Percentiles rank a stretch among this genome's conserved stretches.
phyloP scores from a whole-genome alignment of 2,113 vertebrate genomes.

The Hypomesus transpacificus region DNA sequence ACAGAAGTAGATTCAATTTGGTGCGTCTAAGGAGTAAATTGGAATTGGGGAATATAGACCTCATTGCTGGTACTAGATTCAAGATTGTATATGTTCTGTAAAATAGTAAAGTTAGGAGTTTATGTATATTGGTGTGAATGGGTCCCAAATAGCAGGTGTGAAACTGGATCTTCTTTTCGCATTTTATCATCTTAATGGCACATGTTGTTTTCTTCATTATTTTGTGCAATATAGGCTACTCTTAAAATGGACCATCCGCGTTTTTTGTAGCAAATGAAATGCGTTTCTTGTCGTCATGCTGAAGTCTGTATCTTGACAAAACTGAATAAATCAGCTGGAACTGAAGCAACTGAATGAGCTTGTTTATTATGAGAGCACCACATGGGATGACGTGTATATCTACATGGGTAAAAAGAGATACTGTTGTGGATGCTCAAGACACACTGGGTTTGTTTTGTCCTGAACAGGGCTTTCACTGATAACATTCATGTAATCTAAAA shows the following conservation, averaged over 20 bases:
- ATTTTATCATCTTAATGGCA: slow-evolving; percentile 75
- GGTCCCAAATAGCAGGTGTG: slow-evolving; percentile 85
- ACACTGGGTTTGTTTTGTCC: no score
- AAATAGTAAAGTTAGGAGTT: slow-evolving; percentile 83
- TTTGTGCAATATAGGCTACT: slow-evolving; percentile 88
- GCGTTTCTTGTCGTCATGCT: slow-evolving; percentile 77
- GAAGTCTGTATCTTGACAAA: slow-evolving; percentile 86
- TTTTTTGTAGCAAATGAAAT: slow-evolving; percentile 88
- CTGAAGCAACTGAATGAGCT: slow-evolving; percentile 69
- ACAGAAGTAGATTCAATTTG: slow-evolving; percentile 89
- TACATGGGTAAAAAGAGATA: no score
- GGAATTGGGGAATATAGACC: slow-evolving; percentile 77
- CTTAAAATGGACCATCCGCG: slow-evolving; percentile 82
- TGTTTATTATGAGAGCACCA: slow-evolving; percentile 33
- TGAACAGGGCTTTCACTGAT: no score
- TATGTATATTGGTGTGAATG: slow-evolving; percentile 91
- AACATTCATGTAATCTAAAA: no score
- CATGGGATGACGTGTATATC: not conserved
- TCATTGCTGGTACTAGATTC: slow-evolving; percentile 87
- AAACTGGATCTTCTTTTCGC: slow-evolving; percentile 86
- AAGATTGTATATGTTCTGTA: slow-evolving; percentile 95
- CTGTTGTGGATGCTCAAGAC: no score
- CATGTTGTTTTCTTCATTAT: slow-evolving; percentile 80
- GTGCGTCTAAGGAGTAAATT: slow-evolving; percentile 79
- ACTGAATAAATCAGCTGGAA: slow-evolving; percentile 97